phyloP scores from a whole-genome alignment of 2,113 vertebrate species.

The Phylloscopus trochilus region DNA sequence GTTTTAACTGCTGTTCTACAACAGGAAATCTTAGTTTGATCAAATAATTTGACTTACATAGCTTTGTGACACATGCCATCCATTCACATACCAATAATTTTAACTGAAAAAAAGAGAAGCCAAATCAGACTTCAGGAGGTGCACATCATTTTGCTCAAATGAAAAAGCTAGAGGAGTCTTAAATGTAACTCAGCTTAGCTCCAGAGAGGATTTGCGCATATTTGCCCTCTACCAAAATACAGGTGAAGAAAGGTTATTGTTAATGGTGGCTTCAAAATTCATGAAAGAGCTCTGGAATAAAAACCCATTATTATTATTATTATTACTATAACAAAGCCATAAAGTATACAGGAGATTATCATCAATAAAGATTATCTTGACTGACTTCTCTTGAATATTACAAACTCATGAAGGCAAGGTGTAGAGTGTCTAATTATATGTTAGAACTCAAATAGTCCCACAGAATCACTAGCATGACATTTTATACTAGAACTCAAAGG shows the following conservation, averaged over 20 bases:
- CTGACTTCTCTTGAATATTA: not conserved
- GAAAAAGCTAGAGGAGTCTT: not conserved
- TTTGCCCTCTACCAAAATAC: not conserved
- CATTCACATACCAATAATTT: not conserved
- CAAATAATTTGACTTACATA: not conserved
- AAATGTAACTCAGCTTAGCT: not conserved
- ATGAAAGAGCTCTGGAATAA: not conserved
- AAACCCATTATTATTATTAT: not conserved
- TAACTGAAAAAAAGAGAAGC: not conserved
- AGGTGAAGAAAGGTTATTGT: not conserved
- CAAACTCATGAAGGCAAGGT: not conserved
- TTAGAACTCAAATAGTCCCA: not conserved
- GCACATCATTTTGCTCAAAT: not conserved
- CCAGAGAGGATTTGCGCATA: not conserved
- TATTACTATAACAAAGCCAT: not conserved
- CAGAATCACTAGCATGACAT: not conserved
- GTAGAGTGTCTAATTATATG: not conserved
- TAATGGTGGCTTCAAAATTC: not conserved
- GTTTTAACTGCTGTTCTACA: not conserved
- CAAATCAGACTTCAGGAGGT: not conserved
- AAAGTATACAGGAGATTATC: not conserved
- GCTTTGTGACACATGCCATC: not conserved
- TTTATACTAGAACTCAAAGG: not conserved
- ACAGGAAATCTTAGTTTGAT: not conserved
- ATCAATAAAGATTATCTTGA: not conserved